Conservation (phyloP, 2,113 vertebrate species). For the Eolophus roseicapilla region DNA sequence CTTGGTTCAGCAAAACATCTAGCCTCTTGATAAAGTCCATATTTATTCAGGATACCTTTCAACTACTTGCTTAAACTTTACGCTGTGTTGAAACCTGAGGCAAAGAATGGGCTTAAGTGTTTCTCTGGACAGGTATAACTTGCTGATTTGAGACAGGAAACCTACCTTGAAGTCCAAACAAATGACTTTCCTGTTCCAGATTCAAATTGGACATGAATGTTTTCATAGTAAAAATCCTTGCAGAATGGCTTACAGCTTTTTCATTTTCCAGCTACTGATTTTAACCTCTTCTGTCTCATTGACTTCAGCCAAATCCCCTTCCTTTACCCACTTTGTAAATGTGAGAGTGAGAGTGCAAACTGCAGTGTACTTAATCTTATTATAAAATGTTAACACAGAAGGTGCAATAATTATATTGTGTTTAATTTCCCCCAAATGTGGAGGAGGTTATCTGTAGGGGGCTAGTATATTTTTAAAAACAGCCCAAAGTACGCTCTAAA, state of each 20-base stretch:
- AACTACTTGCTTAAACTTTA: background rate
- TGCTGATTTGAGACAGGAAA: constrained; percentile 32
- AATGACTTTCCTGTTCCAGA: constrained; percentile 25
- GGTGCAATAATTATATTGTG: background rate
- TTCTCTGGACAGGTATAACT: constrained; percentile 30
- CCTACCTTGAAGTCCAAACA: constrained; percentile 29
- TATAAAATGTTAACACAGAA: background rate
- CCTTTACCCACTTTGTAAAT: background rate
- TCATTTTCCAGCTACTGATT: background rate
- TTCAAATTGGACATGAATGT: constrained; percentile 12
- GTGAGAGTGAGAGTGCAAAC: background rate
- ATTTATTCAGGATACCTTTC: background rate
- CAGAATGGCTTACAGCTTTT: background rate
- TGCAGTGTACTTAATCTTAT: background rate
- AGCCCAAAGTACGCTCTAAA: background rate
- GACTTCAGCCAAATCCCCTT: background rate
- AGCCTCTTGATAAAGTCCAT: background rate
- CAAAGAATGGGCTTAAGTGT: background rate
- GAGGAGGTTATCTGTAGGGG: background rate
- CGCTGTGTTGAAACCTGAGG: background rate
- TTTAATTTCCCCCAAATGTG: background rate
- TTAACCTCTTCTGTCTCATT: constrained; percentile 25
- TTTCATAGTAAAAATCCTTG: background rate
- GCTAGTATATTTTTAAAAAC: background rate
- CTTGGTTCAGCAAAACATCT: background rate